These are phyloP conservation scores for Mionectes olivaceus DNA, from an alignment of 2,797 vertebrate species.

Conservation along the genomic window DNA sequence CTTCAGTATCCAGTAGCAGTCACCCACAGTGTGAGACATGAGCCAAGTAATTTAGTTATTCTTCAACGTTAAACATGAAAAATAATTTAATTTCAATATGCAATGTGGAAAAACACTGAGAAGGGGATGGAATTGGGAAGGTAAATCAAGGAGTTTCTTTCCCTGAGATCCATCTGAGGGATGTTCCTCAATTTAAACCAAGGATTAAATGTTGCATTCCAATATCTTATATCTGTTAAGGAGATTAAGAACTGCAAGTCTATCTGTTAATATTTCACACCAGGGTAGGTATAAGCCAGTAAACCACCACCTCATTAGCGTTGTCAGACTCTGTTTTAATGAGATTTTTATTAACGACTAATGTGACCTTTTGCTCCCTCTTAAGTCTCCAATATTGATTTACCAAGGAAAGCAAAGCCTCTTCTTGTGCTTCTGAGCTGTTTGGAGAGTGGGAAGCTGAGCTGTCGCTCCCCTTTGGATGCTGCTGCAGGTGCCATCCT, in stretches of 20 bases:
- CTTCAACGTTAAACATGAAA: not conserved
- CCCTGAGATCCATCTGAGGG: not conserved
- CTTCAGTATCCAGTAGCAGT: not conserved
- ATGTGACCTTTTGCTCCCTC: conserved; percentile 42
- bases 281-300: conserved; percentile 55
- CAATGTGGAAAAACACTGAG: not conserved
- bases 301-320: conserved; percentile 61
- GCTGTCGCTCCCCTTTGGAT: not conserved
- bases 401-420: conserved; percentile 35
- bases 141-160: not conserved
- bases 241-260: conserved; percentile 60
- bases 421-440: not conserved
- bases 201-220: conserved; percentile 47
- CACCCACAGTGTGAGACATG: not conserved
- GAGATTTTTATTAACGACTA: conserved; percentile 71
- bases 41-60: conserved; percentile 22
- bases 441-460: not conserved
- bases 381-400: conserved; percentile 16
- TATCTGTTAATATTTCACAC: conserved; percentile 69
- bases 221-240: conserved; percentile 69
- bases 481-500: accelerated
- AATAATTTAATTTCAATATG: conserved; percentile 14
- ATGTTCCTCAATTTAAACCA: conserved; percentile 42
- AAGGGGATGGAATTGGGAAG: not conserved
- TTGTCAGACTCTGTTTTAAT: conserved; percentile 59